These are phyloP conservation scores for Octopus sinensis DNA, from an alignment of 1,140 invertebrate genomes.

Conservation along the genomic window DNA sequence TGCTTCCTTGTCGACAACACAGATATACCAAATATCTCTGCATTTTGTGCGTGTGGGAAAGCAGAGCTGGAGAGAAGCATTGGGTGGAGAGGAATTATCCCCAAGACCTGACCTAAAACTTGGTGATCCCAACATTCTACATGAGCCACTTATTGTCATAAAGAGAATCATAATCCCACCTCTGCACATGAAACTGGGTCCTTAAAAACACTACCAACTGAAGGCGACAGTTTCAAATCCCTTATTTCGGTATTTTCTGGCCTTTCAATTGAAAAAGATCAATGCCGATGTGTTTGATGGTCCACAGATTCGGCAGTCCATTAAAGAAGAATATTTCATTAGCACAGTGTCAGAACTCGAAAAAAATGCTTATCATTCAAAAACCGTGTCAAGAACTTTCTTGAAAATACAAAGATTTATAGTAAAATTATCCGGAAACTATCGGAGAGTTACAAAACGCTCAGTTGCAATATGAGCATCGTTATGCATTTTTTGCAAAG, in stretches of 20 bases:
- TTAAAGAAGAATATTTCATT: neutral
- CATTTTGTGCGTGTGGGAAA: too few relatives aligned
- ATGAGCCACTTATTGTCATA: neutral
- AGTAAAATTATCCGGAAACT: neutral
- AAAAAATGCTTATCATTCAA: neutral
- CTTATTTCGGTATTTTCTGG: neutral
- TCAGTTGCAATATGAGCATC: neutral
- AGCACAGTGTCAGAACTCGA: neutral
- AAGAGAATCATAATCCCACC: neutral
- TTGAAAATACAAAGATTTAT: neutral
- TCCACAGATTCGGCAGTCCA: neutral
- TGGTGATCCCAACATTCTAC: too few relatives aligned
- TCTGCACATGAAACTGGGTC: neutral
- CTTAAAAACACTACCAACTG: neutral
- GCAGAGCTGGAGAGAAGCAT: too few relatives aligned
- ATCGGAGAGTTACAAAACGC: neutral
- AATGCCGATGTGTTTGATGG: neutral
- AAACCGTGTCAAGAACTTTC: neutral
- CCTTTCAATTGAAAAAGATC: neutral
- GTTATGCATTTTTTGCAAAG: neutral
- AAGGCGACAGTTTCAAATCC: neutral
- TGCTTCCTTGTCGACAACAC: accelerated
- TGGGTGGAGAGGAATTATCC: too few relatives aligned
- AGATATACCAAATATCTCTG: too few relatives aligned
- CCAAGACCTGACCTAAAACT: too few relatives aligned